Evolutionary conservation across 1,140 invertebrate genomes (phyloP).

Genomic region (Neodiprion lecontei): DNA sequence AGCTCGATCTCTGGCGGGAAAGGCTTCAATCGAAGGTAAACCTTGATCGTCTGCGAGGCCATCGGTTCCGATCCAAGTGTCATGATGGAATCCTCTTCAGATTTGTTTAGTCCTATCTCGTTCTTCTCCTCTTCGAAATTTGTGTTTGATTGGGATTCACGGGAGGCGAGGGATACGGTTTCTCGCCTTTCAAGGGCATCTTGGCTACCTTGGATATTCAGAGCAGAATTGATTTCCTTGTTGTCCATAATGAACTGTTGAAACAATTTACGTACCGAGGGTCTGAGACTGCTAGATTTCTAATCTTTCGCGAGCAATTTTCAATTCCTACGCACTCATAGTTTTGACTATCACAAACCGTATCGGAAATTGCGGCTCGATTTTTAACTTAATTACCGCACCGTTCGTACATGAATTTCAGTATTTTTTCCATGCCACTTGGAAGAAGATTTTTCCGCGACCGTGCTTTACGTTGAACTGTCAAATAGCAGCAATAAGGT

Average conservation of each 20-base stretch:
- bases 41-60: conserved; percentile 34
- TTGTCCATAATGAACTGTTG: neutral
- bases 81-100: neutral
- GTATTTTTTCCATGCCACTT: no score
- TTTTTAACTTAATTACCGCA: no score
- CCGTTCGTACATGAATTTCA: no score
- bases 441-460: no score
- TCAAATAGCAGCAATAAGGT: neutral
- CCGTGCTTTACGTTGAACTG: neutral
- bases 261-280: no score
- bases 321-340: no score
- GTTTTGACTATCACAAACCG: no score
- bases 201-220: neutral
- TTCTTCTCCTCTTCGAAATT: neutral
- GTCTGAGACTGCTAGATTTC: no score
- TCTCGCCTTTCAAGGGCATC: neutral
- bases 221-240: neutral
- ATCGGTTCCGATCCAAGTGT: neutral
- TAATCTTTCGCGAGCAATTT: no score
- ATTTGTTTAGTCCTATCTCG: neutral
- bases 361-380: no score
- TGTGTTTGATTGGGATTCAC: neutral
- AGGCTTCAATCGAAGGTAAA: conserved; percentile 49
- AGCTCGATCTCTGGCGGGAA: neutral
- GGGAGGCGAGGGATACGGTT: neutral